Evolutionary conservation across 2,113 vertebrate genomes (phyloP).

Genomic region (Rhinopithecus roxellana): DNA sequence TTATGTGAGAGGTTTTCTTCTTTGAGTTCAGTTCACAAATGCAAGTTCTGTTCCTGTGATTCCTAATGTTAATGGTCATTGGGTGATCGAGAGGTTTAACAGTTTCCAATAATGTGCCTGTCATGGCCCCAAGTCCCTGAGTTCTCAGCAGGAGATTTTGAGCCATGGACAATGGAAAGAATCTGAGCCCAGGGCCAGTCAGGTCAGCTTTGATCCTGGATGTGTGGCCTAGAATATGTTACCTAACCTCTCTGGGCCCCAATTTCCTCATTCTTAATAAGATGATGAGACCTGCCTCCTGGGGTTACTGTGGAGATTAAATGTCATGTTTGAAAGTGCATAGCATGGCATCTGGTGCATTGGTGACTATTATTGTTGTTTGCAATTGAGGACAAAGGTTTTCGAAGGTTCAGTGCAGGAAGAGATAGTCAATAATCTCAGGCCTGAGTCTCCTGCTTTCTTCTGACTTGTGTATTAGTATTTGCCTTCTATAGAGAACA

Average conservation of each 20-base stretch:
- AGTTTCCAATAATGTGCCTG: not conserved
- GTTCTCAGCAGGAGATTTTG: not conserved
- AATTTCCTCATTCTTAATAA: not conserved
- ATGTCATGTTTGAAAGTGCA: not conserved
- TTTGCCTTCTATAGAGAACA: not conserved
- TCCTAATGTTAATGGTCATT: not conserved
- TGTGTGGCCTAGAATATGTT: not conserved
- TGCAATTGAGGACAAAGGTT: not conserved
- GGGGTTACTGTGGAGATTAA: not conserved
- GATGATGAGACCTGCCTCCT: not conserved
- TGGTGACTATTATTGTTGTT: not conserved
- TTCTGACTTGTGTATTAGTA: not conserved
- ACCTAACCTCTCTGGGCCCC: not conserved
- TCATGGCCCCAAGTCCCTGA: not conserved
- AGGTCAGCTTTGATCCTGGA: not conserved
- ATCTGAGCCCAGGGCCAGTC: not conserved
- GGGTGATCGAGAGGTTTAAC: not conserved
- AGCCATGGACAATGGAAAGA: not conserved
- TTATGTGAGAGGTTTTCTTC: conserved; percentile 32
- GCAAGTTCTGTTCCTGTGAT: not conserved
- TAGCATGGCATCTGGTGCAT: not conserved
- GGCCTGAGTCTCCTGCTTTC: not conserved
- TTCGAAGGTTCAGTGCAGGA: too few species aligned
- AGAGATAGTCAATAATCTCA: not conserved
- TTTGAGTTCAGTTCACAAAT: conserved; percentile 32